Base-by-base conservation (phyloP, 2,888 invertebrate species). In the Nymphalis c-album region DNA sequence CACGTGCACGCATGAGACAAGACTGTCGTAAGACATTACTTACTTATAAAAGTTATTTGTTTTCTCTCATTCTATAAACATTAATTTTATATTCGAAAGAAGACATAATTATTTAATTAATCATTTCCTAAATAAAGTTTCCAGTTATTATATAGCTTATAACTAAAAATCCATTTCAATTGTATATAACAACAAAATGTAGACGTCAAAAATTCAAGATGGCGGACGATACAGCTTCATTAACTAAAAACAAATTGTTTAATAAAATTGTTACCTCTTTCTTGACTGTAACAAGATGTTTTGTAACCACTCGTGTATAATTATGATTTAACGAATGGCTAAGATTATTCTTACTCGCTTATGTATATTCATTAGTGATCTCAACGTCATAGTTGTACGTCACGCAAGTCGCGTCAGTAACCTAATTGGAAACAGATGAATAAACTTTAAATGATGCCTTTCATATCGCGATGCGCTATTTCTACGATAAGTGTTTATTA, bases 371-470 rank as follows among this genome's bases (percentile, higher is more conserved):
- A 70, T 67, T 60, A 67, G 48, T 17, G 40, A 51, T 57, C 45
- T 68, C 51, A 60, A 67, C 75, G 72, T 74, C 73, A 73, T 57
- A 20, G 20, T 71, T 31, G 71, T 40, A 74, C 75, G 74, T 69
- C 26, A 60, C 50, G 20, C 17, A 17, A 57, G 17, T 7, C 53
- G 35, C 65, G 67, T 69, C 69, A 63, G 50, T 62, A 46, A 64
- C 64, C 67, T 63, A 64, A 70, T 72, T 68, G 61, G 59, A 67
- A 73, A 71, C 73, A 73, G 63, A 71, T 71, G 73, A 71, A 73
- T 68, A 73, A 73, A 73, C 70, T 68, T 62, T 66, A 60, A 45
- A 60, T 31, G 51, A 22, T 51, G 46, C 20, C 17, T 31, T 60
- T 60, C 53, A 57, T 53, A 59, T 48, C 48, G 18, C 20, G n/a